Conservation (phyloP, 2,797 vertebrate species). For the Clarias pachynema region DNA sequence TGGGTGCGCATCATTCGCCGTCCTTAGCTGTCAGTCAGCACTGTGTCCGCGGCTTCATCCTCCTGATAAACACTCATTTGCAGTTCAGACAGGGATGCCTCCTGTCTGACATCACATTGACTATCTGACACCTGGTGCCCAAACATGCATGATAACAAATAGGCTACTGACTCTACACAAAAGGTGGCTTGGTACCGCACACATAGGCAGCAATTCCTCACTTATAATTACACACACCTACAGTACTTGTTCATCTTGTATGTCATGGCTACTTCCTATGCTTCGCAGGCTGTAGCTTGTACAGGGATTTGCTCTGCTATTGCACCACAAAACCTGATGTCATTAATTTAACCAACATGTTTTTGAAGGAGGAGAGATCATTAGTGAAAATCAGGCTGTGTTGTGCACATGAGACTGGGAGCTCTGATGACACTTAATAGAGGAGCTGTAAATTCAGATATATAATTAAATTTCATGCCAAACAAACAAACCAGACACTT, state of each 20-base stretch:
- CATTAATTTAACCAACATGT: constrained; percentile 15
- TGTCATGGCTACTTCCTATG: not conserved
- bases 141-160: constrained; percentile 41
- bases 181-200: constrained; percentile 21
- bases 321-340: not conserved
- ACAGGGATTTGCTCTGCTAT: constrained; percentile 18
- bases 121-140: constrained; percentile 38
- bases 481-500: not conserved
- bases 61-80: constrained; percentile 27
- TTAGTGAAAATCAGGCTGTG: constrained; percentile 10
- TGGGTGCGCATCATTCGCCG: constrained; percentile 65
- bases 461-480: not conserved
- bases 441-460: not conserved
- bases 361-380: constrained; percentile 7
- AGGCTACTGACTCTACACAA: constrained; percentile 24
- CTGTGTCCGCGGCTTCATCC: constrained; percentile 59
- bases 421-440: not conserved
- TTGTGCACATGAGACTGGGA: not conserved
- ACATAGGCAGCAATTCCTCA: constrained; percentile 11
- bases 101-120: constrained; percentile 26
- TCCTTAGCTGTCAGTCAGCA: constrained; percentile 64
- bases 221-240: constrained; percentile 2
- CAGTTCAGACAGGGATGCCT: constrained; percentile 18
- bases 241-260: not conserved
- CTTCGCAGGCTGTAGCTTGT: not conserved